Base-by-base conservation (phyloP, 2,888 invertebrate species). In the Drosophila helvetica region DNA sequence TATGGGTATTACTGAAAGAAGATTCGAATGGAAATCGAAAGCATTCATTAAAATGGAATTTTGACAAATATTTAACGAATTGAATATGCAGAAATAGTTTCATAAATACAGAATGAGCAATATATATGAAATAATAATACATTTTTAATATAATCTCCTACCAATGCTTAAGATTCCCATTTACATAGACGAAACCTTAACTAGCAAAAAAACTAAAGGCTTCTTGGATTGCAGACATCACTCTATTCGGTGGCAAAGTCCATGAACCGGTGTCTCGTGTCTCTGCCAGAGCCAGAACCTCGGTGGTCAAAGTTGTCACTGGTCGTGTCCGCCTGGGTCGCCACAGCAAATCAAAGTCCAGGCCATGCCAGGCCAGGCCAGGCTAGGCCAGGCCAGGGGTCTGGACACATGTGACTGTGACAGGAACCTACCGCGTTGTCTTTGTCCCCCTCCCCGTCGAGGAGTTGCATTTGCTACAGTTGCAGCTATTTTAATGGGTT, bases 401-500 rank as follows among this genome's bases (percentile, higher is more conserved):
- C 38, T 38, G 38, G n/a, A 38, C 51, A 51, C 60, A 59, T 62
- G 84, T 83, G 86, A 83, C 82, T 62, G 84, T 86, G 86, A 83
- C 82, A 83, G 79, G 74, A 86, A 80, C 84, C 86, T 78, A 83
- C 79, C 85, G 81, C 85, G 67, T 62, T 57, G 59, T 27, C 27
- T 7, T 27, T 27, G 27, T 27, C 2, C 27, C 8, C 2, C 7
- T 27, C 27, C 27, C 38, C n/a, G 38, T 52, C 50, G 62, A 47
- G 66, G 25, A 63, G 65, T 57, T 68, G 80, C 69, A 77, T 67
- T 77, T 78, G 77, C 75, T 63, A 55, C 73, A 75, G 75, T 77
- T 78, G 75, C 77, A 77, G 78, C 80, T 80, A 87, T 85, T 87
- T 85, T 85, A 85, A 85, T 85, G 84, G 84, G 88, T 85, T 85